phyloP scores from a whole-genome alignment of 2,113 vertebrate genomes.

The Sprattus sprattus region DNA sequence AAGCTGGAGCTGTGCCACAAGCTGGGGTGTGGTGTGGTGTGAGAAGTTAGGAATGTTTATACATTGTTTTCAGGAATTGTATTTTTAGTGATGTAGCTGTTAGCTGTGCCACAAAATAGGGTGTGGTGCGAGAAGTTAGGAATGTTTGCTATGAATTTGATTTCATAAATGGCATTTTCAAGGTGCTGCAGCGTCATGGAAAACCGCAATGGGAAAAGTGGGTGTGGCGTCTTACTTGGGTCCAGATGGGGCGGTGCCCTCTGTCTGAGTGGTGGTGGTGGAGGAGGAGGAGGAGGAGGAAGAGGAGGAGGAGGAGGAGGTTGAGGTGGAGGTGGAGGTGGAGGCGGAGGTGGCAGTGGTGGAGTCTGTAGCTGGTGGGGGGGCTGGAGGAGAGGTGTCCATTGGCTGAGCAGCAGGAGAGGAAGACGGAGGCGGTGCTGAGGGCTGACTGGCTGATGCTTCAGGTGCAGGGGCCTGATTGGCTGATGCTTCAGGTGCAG shows the following conservation, averaged over 20 bases:
- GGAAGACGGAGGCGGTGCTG: constrained; percentile 25
- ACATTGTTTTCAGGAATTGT: background rate
- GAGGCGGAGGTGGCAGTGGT: constrained; percentile 38
- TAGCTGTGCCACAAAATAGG: background rate
- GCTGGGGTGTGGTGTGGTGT: background rate
- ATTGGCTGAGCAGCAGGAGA: constrained; percentile 52
- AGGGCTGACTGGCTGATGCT: constrained; percentile 37
- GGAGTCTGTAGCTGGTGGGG: constrained; percentile 44
- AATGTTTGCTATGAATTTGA: background rate
- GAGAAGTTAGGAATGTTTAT: background rate
- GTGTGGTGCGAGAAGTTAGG: background rate
- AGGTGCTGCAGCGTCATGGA: background rate
- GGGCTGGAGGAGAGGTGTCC: constrained; percentile 43
- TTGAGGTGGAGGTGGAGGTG: background rate
- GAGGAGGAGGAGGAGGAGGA: constrained; percentile 47
- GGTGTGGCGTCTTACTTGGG: constrained; percentile 55
- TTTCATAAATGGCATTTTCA: background rate
- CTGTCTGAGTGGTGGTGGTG: constrained; percentile 60
- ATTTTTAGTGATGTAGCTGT: background rate
- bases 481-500: constrained; percentile 39
- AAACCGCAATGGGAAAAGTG: background rate
- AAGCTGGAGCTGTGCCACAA: background rate
- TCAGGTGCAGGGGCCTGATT: constrained; percentile 53
- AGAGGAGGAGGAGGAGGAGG: background rate
- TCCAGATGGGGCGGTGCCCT: constrained; percentile 50